Percentiles rank a stretch among this genome's conserved stretches.
phyloP scores from a whole-genome alignment of 2,888 invertebrate species.

The Cantharis nigra region DNA sequence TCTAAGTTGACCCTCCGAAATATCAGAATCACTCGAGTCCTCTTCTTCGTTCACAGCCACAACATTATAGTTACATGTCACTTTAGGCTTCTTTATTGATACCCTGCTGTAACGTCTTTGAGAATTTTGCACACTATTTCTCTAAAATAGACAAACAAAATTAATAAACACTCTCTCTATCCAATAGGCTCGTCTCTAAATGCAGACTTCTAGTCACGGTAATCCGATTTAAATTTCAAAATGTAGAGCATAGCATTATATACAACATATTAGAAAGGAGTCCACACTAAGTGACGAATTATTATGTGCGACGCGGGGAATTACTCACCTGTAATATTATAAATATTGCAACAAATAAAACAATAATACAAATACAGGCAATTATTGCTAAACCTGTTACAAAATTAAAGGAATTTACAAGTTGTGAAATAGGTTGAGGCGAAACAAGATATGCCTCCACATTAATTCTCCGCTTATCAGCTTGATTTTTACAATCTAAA shows the following conservation, averaged over 20 bases:
- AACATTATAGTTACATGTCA: constrained; percentile 57
- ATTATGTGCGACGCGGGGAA: too few relatives aligned
- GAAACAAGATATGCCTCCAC: constrained; percentile 54
- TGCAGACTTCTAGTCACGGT: background rate
- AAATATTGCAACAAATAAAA: constrained; percentile 72
- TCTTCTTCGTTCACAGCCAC: constrained; percentile 53
- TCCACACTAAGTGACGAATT: too few relatives aligned
- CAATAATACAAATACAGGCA: constrained; percentile 70
- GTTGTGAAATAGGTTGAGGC: constrained; percentile 54
- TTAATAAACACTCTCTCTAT: background rate
- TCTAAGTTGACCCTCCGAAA: constrained; percentile 51
- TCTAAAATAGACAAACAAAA: constrained; percentile 42
- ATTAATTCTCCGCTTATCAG: constrained; percentile 54
- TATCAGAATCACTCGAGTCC: constrained; percentile 53
- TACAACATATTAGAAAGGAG: too few relatives aligned
- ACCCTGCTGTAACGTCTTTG: constrained; percentile 54
- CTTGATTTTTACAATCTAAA: constrained; percentile 53
- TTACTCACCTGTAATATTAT: constrained; percentile 70
- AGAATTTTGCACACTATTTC: constrained; percentile 49
- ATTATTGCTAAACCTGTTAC: constrained; percentile 70
- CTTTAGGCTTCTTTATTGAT: constrained; percentile 56
- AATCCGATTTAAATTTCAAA: too few relatives aligned
- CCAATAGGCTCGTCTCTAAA: background rate
- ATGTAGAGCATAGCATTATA: too few relatives aligned
- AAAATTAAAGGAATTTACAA: constrained; percentile 62